Conservation (phyloP, 2,888 invertebrate genomes). For the Eupeodes luniger region DNA sequence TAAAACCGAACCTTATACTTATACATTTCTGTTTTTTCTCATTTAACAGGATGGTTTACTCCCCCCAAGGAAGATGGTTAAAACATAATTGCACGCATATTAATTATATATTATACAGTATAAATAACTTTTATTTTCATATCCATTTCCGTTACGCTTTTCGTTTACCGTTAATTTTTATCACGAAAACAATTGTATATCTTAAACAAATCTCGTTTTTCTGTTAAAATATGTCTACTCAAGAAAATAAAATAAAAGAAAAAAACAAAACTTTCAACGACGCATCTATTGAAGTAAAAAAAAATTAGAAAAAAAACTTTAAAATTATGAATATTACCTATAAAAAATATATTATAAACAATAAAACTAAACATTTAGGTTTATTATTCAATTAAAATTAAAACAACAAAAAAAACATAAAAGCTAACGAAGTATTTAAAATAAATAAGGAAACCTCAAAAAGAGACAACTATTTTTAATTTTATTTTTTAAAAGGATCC, state of each 20-base stretch:
- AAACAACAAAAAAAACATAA: conserved; percentile 27
- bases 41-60: conserved; percentile 93
- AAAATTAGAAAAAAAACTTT: conserved; percentile 49
- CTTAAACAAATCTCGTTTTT: conserved; percentile 68
- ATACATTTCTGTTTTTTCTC: conserved; percentile 67
- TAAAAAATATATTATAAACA: conserved; percentile 70
- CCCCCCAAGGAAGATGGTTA: conserved; percentile 96
- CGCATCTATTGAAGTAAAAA: conserved; percentile 62
- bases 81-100: conserved; percentile 79
- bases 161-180: conserved; percentile 72
- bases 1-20: neutral
- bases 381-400: conserved; percentile 66
- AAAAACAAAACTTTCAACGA: conserved; percentile 56
- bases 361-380: conserved; percentile 70
- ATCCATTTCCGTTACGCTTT: conserved; percentile 71
- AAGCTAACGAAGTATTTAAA: conserved; percentile 63
- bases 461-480: conserved; percentile 20
- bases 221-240: conserved; percentile 40
- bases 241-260: conserved; percentile 38
- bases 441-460: conserved; percentile 59
- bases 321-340: conserved; percentile 65
- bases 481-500: no score
- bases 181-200: conserved; percentile 63
- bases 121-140: conserved; percentile 66
- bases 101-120: conserved; percentile 43